These are phyloP conservation scores for Macropus fuliginosus DNA, from an alignment of 2,797 vertebrate species.

Conservation along the genomic window DNA sequence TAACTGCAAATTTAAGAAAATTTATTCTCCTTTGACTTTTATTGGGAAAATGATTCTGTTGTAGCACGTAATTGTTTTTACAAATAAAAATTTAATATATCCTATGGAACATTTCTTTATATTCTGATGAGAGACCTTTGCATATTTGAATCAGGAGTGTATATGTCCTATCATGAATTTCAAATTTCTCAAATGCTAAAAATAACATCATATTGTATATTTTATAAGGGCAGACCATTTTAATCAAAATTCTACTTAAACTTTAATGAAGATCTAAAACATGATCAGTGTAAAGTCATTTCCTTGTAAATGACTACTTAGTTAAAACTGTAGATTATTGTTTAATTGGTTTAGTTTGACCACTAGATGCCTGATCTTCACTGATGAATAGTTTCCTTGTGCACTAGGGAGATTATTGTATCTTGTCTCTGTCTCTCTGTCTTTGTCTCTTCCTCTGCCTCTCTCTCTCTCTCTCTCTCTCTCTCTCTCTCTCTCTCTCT, in stretches of 20 bases:
- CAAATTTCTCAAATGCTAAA: not conserved
- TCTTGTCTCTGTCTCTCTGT: not conserved
- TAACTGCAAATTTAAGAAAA: conserved; percentile 25
- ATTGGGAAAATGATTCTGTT: conserved; percentile 17
- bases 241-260: not conserved
- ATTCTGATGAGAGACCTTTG: conserved; percentile 9
- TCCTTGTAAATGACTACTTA: not conserved
- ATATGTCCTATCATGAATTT: not conserved
- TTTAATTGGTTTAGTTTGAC: not conserved
- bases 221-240: conserved; percentile 1
- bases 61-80: conserved; percentile 45
- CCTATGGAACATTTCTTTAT: not conserved
- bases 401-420: conserved; percentile 3
- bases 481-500: too few species aligned
- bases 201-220: not conserved
- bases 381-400: not conserved
- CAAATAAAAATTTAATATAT: conserved; percentile 34
- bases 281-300: not conserved
- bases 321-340: not conserved
- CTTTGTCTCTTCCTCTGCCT: too few species aligned
- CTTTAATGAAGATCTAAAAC: not conserved
- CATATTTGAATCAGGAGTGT: conserved; percentile 7
- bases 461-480: too few species aligned
- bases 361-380: not conserved
- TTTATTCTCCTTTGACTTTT: conserved; percentile 39